Evolutionary conservation across 2,113 vertebrate species (phyloP), one percentile per base, ranked within the genome.

Genomic region (Nannospalax galili): DNA sequence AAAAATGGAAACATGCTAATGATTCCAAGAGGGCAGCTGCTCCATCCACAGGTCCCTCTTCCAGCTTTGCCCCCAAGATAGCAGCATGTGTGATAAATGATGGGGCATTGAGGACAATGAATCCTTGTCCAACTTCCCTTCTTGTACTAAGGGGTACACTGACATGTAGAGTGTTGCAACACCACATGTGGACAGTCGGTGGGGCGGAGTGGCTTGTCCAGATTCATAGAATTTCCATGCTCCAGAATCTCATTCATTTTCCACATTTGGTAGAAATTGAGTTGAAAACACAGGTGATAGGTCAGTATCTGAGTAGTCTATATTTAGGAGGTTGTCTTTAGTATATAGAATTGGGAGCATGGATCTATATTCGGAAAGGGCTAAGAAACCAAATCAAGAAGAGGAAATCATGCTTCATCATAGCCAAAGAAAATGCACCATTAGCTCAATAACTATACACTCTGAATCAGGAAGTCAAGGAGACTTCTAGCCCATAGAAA

Each of bases 1-100:
- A 82, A 88, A 96, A 94, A 26, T 69, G 35, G 67, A 94, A 96
- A 81, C 32, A 74, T 16, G 60, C 37, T 91, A 85, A 70, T 42
- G 40, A 79, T 77, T 80, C 62, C 30, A 81, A 56, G 77, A 78
- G 73, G 40, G 84, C 72, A 85, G 82, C 77, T 64, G 60, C 24
- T 90, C 2, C 42, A 85, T 64, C 40, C 60, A 48, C 20, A 30
- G 37, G 90, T 62, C 67, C 45, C 16, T 91, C 35, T 95, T 80
- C 58, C 0, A 64, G 40, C 48, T 90, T 77, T 64, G 73, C 64
- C 37, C 72, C 73, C 42, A 26, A 90, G 62, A 90, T 17, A 90
- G 77, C 24, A 80, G 32, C 17, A 14, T 32, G 28, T 22, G 42
- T 94, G 87, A 65, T 72, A 78, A 80, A 37, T 88, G 45, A 30